Evolutionary conservation across 2,888 invertebrate species (phyloP).

Genomic region (Hartigia nigra): DNA sequence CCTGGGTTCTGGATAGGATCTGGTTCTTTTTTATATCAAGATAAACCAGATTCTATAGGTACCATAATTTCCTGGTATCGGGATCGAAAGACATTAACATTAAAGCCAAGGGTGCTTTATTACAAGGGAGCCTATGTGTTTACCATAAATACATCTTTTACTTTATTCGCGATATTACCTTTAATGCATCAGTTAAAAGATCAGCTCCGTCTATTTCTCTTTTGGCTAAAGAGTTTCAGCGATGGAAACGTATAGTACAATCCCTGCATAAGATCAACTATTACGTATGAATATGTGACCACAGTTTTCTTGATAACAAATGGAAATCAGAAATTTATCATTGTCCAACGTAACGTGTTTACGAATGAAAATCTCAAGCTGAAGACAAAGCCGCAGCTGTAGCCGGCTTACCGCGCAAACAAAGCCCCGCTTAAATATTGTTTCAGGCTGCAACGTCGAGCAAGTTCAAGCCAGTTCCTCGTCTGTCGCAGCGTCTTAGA

Average conservation of each 20-base stretch:
- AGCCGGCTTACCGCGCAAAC: slow-evolving; percentile 11
- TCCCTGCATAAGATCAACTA: not conserved
- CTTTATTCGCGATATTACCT: not conserved
- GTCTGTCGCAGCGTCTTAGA: not conserved
- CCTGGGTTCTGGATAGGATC: not conserved
- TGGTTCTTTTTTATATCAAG: not conserved
- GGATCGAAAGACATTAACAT: not conserved
- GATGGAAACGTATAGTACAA: not conserved
- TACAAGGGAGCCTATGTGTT: not conserved
- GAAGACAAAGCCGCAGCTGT: not conserved
- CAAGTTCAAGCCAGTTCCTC: not conserved
- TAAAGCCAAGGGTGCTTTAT: not conserved
- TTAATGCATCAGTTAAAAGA: not conserved
- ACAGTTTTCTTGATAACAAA: not conserved
- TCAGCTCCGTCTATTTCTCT: not conserved
- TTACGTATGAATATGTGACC: not conserved
- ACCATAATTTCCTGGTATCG: not conserved
- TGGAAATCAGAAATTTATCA: not conserved
- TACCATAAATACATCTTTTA: not conserved
- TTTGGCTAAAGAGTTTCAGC: not conserved
- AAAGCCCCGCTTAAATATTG: slow-evolving; percentile 23
- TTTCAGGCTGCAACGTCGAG: slow-evolving; percentile 20
- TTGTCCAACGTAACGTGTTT: not conserved
- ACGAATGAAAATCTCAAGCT: not conserved
- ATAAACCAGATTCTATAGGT: not conserved